These are phyloP conservation scores for Hoplias malabaricus DNA, from an alignment of 2,113 vertebrate species.

Conservation along the genomic window DNA sequence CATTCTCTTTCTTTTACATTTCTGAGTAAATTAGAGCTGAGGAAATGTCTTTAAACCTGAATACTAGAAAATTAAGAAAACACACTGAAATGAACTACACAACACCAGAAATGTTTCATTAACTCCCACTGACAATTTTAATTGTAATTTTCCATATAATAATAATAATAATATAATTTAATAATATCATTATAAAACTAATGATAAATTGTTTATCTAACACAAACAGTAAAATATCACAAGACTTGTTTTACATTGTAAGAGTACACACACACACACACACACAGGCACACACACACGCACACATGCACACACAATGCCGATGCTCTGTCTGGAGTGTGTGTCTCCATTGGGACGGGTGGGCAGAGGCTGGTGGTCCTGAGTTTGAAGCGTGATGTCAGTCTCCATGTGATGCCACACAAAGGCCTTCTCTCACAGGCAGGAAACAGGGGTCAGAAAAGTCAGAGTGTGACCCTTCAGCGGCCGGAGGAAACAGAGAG, in stretches of 20 bases:
- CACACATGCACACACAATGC: constrained; percentile 45
- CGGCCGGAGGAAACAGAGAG: not conserved
- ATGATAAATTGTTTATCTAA: too few species aligned
- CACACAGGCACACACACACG: constrained; percentile 40
- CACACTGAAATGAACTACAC: too few species aligned
- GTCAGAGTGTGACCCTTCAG: constrained; percentile 18
- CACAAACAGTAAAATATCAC: too few species aligned
- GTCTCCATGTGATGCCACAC: constrained; percentile 21
- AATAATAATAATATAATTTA: not conserved
- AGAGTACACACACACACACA: constrained; percentile 41
- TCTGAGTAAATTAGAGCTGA: too few species aligned
- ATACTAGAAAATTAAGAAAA: too few species aligned
- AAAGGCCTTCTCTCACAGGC: constrained; percentile 39
- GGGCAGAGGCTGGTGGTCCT: not conserved
- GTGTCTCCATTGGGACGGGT: constrained; percentile 22
- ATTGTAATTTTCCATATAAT: too few species aligned
- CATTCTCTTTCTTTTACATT: too few species aligned
- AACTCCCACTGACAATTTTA: too few species aligned
- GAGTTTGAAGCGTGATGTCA: constrained; percentile 38
- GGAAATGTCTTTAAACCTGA: too few species aligned
- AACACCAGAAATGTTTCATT: too few species aligned
- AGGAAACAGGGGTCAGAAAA: constrained; percentile 37
- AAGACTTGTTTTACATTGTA: too few species aligned
- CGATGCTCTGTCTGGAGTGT: constrained; percentile 15
- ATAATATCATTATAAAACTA: too few species aligned